Conservation (phyloP, 2,888 invertebrate genomes). For the Sminthurinus aureus region DNA sequence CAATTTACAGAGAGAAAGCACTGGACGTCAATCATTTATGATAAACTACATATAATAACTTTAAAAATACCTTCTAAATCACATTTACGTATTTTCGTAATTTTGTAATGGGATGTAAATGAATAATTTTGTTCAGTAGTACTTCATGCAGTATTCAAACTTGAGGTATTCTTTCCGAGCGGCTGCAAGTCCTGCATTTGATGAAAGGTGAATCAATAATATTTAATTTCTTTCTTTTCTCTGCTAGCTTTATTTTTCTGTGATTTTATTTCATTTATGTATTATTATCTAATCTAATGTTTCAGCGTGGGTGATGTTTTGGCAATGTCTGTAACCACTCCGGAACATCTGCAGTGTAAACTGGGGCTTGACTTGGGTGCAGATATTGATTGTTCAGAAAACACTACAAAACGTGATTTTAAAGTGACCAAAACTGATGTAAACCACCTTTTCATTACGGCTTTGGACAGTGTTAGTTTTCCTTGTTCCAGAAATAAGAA, state of each 20-base stretch:
- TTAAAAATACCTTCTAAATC: conserved; percentile 61
- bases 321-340: conserved; percentile 34
- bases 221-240: too few species aligned
- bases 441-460: conserved; percentile 61
- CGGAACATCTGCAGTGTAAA: conserved; percentile 56
- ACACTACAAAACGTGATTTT: not conserved
- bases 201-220: conserved; percentile 56
- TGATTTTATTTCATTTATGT: too few species aligned
- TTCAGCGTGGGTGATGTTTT: conserved; percentile 37
- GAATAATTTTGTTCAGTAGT: conserved; percentile 66
- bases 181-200: conserved; percentile 78
- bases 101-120: not conserved
- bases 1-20: too few species aligned
- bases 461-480: conserved; percentile 59
- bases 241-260: too few species aligned
- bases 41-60: conserved; percentile 60
- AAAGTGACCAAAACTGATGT: conserved; percentile 42
- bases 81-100: not conserved
- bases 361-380: conserved; percentile 48
- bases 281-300: too few species aligned
- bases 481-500: not conserved
- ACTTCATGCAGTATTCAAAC: conserved; percentile 77
- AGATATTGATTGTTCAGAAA: conserved; percentile 16
- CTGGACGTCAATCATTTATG: too few species aligned
- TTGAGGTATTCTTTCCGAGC: conserved; percentile 75